Percentiles rank a stretch among this genome's conserved stretches.
Evolutionary conservation across 1,140 invertebrate genomes (phyloP).

Genomic region (Sycophaga agraensis): DNA sequence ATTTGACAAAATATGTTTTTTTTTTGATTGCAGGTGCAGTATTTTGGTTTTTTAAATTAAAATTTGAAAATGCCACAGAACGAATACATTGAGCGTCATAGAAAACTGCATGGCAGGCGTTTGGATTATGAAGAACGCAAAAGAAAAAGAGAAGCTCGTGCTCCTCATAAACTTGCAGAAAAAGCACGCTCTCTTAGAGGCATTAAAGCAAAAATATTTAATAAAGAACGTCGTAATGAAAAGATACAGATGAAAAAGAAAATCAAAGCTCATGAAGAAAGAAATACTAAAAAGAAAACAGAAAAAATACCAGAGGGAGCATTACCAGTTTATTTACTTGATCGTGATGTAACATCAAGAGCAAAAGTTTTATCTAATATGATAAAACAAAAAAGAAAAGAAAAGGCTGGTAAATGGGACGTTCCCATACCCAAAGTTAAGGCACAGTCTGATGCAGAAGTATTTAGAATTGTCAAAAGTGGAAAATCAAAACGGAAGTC

Average conservation of each 20-base stretch:
- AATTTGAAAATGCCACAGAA: conserved; percentile 91
- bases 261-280: conserved; percentile 89
- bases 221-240: conserved; percentile 94
- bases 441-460: conserved; percentile 96
- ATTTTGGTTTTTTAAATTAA: conserved; percentile 4
- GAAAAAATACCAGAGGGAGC: conserved; percentile 87
- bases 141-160: conserved; percentile 91
- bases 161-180: conserved; percentile 84
- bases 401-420: conserved; percentile 99
- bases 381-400: conserved; percentile 99
- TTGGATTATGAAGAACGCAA: conserved; percentile 98
- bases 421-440: conserved; percentile 98
- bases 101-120: conserved; percentile 92
- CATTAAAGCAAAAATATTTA: conserved; percentile 97
- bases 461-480: conserved; percentile 92
- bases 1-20: too few species aligned
- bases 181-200: conserved; percentile 91
- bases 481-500: conserved; percentile 95
- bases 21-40: background rate
- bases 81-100: conserved; percentile 98
- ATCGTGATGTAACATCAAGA: conserved; percentile 90
- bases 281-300: conserved; percentile 82
- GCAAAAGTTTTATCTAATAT: conserved; percentile 98
- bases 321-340: conserved; percentile 92
- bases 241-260: conserved; percentile 99